These are phyloP conservation scores for Suricata suricatta DNA, from an alignment of 2,113 vertebrate genomes.

Conservation along the genomic window DNA sequence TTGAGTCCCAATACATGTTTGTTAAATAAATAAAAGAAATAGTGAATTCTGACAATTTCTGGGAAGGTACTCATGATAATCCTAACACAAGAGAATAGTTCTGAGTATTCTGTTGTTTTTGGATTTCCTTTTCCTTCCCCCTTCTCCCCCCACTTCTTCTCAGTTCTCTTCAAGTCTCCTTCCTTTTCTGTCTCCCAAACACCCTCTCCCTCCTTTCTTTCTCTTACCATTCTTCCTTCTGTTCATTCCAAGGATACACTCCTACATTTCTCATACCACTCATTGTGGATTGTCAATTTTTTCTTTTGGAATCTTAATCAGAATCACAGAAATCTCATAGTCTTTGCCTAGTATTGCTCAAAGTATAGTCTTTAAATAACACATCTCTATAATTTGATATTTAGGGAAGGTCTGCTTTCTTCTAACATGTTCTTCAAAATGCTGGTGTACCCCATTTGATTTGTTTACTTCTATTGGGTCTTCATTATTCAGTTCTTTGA, in stretches of 20 bases:
- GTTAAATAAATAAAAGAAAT: constrained; percentile 15
- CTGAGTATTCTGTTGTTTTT: neutral
- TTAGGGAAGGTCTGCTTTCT: neutral
- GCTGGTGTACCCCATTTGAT: neutral
- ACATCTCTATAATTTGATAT: neutral
- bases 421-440: neutral
- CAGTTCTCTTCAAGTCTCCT: neutral
- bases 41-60: constrained; percentile 16
- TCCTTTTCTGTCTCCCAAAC: neutral
- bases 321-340: neutral
- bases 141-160: neutral
- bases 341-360: neutral
- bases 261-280: neutral
- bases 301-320: neutral
- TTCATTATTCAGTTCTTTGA: neutral
- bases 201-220: neutral
- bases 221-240: neutral
- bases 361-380: neutral
- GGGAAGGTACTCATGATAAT: neutral
- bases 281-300: neutral
- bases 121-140: neutral
- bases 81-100: neutral
- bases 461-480: neutral
- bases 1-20: neutral
- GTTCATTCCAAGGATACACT: neutral